These are phyloP conservation scores for western clawed frog (Xenopus tropicalis) DNA, from an alignment of 2,113 vertebrate genomes.

Conservation along the genomic window DNA sequence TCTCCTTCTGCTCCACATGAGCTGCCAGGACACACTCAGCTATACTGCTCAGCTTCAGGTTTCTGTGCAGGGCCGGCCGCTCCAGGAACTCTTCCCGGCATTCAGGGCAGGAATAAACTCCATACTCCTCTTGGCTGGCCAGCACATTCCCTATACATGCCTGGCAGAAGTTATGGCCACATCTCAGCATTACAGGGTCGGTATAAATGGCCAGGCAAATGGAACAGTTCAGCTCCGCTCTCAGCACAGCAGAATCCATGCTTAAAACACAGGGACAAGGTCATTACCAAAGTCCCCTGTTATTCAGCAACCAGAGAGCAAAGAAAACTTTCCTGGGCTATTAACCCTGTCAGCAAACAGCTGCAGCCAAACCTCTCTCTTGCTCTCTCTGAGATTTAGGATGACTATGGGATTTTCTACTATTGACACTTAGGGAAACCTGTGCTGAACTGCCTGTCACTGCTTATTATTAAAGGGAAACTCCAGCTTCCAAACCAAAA, in stretches of 20 bases:
- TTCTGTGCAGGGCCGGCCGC: constrained; percentile 8
- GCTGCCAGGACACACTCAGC: background rate
- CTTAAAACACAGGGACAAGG: background rate
- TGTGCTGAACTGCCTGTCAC: too few species aligned
- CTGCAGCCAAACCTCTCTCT: background rate
- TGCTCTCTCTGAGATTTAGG: too few species aligned
- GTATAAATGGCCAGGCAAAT: constrained; percentile 44
- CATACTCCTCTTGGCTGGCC: background rate
- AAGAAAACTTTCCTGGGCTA: background rate
- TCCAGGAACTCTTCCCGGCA: constrained; percentile 24
- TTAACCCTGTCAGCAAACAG: background rate
- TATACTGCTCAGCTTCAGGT: background rate
- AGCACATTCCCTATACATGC: constrained; percentile 24
- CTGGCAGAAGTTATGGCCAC: constrained; percentile 46
- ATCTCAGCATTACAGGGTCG: constrained; percentile 18
- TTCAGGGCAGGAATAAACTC: constrained; percentile 34
- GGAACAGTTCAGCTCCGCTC: constrained; percentile 40
- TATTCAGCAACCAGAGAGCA: background rate
- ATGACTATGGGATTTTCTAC: too few species aligned
- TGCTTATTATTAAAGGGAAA: too few species aligned
- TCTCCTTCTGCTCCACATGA: background rate
- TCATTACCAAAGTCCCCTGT: background rate
- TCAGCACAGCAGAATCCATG: constrained; percentile 18
- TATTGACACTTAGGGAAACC: too few species aligned
- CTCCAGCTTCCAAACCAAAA: too few species aligned